Base-by-base conservation (phyloP, 92 coral and sea anemone species). In the Zoanthus solanderi region DNA sequence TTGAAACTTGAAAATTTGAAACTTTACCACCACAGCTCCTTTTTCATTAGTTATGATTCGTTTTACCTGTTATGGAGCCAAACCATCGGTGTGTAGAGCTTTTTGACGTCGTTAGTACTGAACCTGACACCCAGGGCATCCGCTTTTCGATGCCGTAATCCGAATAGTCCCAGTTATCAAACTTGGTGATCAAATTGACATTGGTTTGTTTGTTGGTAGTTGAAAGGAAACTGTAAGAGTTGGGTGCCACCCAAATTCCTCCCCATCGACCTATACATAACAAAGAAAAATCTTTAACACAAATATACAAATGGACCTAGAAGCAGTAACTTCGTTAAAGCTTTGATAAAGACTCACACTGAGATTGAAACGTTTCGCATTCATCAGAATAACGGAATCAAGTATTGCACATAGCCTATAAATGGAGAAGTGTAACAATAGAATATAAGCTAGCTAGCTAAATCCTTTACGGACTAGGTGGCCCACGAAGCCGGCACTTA, bases 51-150 rank as follows among this genome's bases (percentile, higher is more conserved):
- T 50, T 50, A 50, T 50, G 56, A 7, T 50, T 50, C 12, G 56
- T 50, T 7, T 50, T 50, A 94, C 96, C 94, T 14, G 92, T 91
- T 44, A 94, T 68, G 0, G 96, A 54, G n/a, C 96, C 96, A 89
- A 89, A 94, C 52, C 93, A 86, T 34, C 83, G 79, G 10, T 69
- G 71, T 30, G 81, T 86, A 11, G 94, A 88, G 76, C 84, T 76
- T 23, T 7, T 2, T 17, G 96, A 93, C 14, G 96, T 94, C 9
- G 96, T 94, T 28, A 94, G 86, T 44, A 56, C 86, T 30, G 92
- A 91, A n/a, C 90, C 94, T 42, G 91, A 90, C 11, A 94, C 83
- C 98, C 98, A 94, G 61, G 98, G 98, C 98, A 93, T 94, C 61
- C 98, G 84, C 73, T 75, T 83, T 82, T 91, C 98, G 48, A 94